These are phyloP conservation scores for Crotalus horridus DNA, from an alignment of 2,113 vertebrate genomes.

Conservation along the genomic window DNA sequence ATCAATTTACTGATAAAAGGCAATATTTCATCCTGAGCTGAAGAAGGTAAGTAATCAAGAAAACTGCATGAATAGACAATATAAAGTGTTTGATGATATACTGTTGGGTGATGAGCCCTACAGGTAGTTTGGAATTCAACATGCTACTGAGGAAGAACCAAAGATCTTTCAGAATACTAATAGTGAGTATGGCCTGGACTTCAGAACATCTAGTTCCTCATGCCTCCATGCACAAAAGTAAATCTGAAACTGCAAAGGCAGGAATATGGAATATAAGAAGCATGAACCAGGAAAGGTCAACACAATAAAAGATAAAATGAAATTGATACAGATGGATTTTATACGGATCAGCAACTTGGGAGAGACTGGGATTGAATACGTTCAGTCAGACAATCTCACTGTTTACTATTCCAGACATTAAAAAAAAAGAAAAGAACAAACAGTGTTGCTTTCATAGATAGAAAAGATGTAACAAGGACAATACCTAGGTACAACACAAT, in stretches of 20 bases:
- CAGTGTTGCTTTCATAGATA: not conserved
- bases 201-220: not conserved
- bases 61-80: not conserved
- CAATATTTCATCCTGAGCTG: not conserved
- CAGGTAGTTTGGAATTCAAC: not conserved
- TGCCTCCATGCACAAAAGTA: not conserved
- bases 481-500: not conserved
- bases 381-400: not conserved
- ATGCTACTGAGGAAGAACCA: not conserved
- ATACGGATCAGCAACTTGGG: not conserved
- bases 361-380: not conserved
- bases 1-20: not conserved
- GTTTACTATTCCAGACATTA: not conserved
- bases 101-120: not conserved
- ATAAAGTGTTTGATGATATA: not conserved
- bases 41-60: not conserved
- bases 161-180: not conserved
- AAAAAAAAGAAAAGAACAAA: not conserved
- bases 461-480: not conserved
- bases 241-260: not conserved
- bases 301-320: not conserved
- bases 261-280: not conserved
- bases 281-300: not conserved
- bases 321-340: not conserved
- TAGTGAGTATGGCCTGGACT: not conserved